Evolutionary conservation across 2,888 invertebrate genomes (phyloP).

Genomic region (Hartigia nigra): DNA sequence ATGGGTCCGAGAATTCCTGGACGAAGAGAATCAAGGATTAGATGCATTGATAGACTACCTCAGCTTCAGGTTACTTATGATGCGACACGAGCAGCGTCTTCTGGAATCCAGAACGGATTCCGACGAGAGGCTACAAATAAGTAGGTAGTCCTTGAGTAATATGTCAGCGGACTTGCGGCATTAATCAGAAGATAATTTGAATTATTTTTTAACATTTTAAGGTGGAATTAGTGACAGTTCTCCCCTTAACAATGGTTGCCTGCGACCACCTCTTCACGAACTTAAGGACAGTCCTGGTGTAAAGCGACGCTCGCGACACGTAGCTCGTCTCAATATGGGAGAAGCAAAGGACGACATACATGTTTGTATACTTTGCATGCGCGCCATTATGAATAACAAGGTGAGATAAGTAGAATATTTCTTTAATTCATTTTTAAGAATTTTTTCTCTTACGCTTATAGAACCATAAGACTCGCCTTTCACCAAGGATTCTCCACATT

Average conservation of each 20-base stretch:
- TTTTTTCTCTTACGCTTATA: background rate
- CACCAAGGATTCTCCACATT: slow-evolving; percentile 1
- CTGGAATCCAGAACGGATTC: slow-evolving; percentile 81
- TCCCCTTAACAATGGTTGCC: slow-evolving; percentile 61
- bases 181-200: background rate
- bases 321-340: slow-evolving; percentile 92
- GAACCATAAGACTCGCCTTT: background rate
- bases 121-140: slow-evolving; percentile 76
- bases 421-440: background rate
- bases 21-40: slow-evolving; percentile 94
- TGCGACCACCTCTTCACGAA: slow-evolving; percentile 71
- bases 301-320: slow-evolving; percentile 83
- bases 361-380: slow-evolving; percentile 98
- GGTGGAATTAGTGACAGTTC: slow-evolving; percentile 53
- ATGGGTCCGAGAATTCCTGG: slow-evolving; percentile 98
- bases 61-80: slow-evolving; percentile 93
- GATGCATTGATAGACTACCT: slow-evolving; percentile 98
- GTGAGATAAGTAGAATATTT: slow-evolving; percentile 59
- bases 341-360: slow-evolving; percentile 98
- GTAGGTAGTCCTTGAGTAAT: slow-evolving; percentile 38
- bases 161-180: background rate
- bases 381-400: slow-evolving; percentile 99
- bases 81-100: slow-evolving; percentile 89
- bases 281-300: slow-evolving; percentile 77
- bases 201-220: slow-evolving; percentile 19